A percentile compares a stretch with the other conserved stretches of the same genome.
phyloP scores from a whole-genome alignment of 2,797 vertebrate species.

The Danio albolineatus region DNA sequence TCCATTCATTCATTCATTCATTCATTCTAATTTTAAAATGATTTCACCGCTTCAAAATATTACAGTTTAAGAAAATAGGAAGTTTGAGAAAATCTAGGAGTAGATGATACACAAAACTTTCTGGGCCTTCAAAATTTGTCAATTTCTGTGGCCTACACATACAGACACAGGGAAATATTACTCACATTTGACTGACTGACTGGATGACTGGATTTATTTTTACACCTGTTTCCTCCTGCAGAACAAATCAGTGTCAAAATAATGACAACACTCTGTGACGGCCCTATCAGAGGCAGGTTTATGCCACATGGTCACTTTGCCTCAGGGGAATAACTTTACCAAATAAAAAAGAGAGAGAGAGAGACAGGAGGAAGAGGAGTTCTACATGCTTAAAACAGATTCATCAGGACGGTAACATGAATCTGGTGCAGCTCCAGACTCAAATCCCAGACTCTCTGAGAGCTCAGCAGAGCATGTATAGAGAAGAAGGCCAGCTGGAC shows the following conservation, averaged over 20 bases:
- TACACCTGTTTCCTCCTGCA: not conserved
- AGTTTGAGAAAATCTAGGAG: too few relatives aligned
- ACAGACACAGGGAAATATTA: not conserved
- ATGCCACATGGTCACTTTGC: not conserved
- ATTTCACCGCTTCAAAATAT: too few relatives aligned
- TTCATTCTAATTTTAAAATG: too few relatives aligned
- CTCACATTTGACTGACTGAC: not conserved
- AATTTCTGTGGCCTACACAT: too few relatives aligned
- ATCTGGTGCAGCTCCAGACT: not conserved
- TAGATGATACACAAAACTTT: too few relatives aligned
- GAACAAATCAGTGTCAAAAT: conserved; percentile 29
- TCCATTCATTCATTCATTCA: too few relatives aligned
- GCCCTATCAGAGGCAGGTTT: not conserved
- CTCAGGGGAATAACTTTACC: not conserved
- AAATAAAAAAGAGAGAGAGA: not conserved
- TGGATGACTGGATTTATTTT: not conserved
- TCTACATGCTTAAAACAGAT: not conserved
- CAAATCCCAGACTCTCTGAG: not conserved
- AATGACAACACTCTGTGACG: not conserved
- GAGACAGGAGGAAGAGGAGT: not conserved
- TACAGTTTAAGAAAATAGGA: too few relatives aligned
- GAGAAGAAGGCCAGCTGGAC: conserved; percentile 12
- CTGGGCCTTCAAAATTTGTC: too few relatives aligned
- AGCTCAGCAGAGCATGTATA: conserved; percentile 13
- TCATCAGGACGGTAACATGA: not conserved